phyloP scores from a whole-genome alignment of 2,113 vertebrate species.

The Monarcha castaneiventris region DNA sequence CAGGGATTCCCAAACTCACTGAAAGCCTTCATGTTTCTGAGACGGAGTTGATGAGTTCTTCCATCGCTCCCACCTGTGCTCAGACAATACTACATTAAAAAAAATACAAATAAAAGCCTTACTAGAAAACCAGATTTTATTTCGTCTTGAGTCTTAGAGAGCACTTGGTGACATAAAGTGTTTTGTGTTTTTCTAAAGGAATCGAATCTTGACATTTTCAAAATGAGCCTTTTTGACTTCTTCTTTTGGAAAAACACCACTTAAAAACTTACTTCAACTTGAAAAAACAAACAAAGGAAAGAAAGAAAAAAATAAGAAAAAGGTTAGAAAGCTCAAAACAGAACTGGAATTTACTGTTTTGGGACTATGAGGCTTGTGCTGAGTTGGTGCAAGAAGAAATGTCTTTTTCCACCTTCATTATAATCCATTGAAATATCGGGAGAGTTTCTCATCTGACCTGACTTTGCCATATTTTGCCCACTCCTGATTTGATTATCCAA shows the following conservation, averaged over 20 bases:
- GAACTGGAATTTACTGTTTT: neutral
- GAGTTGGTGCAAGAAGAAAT: neutral
- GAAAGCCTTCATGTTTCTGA: neutral
- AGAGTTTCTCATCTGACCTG: neutral
- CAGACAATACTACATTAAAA: neutral
- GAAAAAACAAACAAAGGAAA: neutral
- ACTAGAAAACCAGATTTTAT: neutral
- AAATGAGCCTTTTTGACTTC: neutral
- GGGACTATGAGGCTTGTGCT: neutral
- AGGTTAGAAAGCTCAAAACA: neutral
- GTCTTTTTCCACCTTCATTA: neutral
- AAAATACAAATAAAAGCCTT: neutral
- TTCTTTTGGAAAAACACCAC: neutral
- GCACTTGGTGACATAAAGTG: neutral
- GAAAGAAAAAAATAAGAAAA: neutral
- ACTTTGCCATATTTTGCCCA: neutral
- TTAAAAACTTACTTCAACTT: neutral
- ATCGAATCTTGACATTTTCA: neutral
- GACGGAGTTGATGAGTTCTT: fast-evolving
- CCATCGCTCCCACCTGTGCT: neutral
- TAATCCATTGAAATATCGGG: neutral
- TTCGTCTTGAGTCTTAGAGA: neutral
- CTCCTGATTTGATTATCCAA: neutral
- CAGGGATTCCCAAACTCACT: neutral
- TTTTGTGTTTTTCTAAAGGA: neutral